Evolutionary conservation across 2,888 invertebrate species (phyloP).

Genomic region (Ophonus ardosiacus): DNA sequence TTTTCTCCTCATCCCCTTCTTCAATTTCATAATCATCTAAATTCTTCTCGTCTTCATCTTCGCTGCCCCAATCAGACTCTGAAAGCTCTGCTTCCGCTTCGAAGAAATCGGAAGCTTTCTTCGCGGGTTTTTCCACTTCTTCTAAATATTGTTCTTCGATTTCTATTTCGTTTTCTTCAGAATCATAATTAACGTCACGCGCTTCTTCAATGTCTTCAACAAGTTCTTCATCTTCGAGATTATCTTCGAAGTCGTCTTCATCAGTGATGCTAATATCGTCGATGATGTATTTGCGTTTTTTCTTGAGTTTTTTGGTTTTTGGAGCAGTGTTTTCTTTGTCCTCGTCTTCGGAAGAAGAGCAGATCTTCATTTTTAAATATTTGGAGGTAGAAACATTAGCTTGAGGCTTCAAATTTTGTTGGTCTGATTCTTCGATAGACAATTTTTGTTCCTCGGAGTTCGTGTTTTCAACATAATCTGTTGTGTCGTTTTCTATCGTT

Average conservation of each 20-base stretch:
- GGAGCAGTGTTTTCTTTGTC: constrained; percentile 66
- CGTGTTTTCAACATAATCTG: background rate
- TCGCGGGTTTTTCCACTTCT: constrained; percentile 65
- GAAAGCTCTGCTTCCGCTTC: constrained; percentile 95
- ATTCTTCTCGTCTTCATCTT: constrained; percentile 90
- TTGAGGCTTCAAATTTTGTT: constrained; percentile 40
- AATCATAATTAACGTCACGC: constrained; percentile 84
- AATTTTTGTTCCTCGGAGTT: background rate
- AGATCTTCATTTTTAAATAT: constrained; percentile 66
- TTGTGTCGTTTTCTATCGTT: constrained; percentile 21
- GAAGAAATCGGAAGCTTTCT: constrained; percentile 84
- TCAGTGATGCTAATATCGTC: constrained; percentile 65
- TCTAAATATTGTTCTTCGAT: background rate
- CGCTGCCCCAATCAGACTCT: constrained; percentile 93
- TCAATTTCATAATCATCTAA: constrained; percentile 90
- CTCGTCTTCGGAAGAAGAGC: constrained; percentile 73
- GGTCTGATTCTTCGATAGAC: constrained; percentile 41
- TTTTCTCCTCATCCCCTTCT: constrained; percentile 89
- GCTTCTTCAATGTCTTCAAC: constrained; percentile 71
- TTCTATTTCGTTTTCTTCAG: constrained; percentile 88
- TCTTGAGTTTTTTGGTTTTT: constrained; percentile 67
- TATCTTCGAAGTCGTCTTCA: constrained; percentile 71
- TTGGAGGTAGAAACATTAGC: constrained; percentile 29
- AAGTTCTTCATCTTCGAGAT: constrained; percentile 69
- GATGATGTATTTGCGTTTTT: constrained; percentile 67